A percentile compares a stretch with the other conserved stretches of the same genome.
Evolutionary conservation across 2,797 vertebrate genomes (phyloP).

Genomic region (Graptemys geographica): DNA sequence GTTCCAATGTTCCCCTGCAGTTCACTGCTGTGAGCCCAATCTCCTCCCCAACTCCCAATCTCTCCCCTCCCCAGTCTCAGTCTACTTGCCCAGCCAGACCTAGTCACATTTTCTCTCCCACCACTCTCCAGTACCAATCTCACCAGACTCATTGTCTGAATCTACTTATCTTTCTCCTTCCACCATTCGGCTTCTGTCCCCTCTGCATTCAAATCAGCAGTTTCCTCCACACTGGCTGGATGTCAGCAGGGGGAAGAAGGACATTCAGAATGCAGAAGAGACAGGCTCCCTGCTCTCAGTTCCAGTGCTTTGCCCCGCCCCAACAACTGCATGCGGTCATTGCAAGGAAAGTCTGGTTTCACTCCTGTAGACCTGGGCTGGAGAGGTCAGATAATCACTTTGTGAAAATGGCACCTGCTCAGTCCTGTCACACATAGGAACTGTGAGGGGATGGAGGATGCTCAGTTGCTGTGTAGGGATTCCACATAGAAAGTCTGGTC

Average conservation of each 20-base stretch:
- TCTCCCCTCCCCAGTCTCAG: not conserved
- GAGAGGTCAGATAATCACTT: not conserved
- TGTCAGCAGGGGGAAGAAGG: not conserved
- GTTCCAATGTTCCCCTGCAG: not conserved
- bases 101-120: not conserved
- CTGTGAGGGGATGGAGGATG: not conserved
- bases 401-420: not conserved
- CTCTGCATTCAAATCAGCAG: not conserved
- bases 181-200: not conserved
- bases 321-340: not conserved
- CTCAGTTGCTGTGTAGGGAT: not conserved
- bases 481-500: not conserved
- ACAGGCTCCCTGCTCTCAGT: not conserved
- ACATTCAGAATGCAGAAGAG: not conserved
- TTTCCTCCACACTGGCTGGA: not conserved
- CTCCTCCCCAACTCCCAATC: not conserved
- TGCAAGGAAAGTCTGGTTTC: not conserved
- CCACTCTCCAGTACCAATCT: not conserved
- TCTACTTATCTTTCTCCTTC: not conserved
- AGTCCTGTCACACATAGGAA: not conserved
- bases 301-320: not conserved
- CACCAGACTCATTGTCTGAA: not conserved
- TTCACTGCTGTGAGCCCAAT: not conserved
- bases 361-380: not conserved
- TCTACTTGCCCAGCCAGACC: not conserved